These are phyloP conservation scores for Gavia stellata DNA, from an alignment of 2,113 vertebrate species.

Conservation along the genomic window DNA sequence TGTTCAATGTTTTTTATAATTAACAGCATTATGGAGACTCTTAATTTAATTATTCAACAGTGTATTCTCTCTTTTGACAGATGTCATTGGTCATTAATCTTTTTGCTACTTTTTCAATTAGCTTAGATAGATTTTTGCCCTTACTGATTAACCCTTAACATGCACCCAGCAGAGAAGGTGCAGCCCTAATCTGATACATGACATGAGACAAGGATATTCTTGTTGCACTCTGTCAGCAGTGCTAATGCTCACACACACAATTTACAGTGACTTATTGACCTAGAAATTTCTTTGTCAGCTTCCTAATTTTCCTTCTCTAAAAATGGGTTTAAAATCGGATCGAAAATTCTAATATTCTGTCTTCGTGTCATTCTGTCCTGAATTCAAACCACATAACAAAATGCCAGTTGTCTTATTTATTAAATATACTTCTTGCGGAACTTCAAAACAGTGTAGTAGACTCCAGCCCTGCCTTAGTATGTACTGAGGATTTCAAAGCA, in stretches of 20 bases:
- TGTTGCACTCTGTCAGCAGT: background rate
- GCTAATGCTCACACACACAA: background rate
- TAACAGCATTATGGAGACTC: background rate
- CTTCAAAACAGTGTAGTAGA: background rate
- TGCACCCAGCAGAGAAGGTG: background rate
- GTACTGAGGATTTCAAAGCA: background rate
- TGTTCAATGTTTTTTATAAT: background rate
- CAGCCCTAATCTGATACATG: background rate
- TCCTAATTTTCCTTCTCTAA: background rate
- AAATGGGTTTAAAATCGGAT: background rate
- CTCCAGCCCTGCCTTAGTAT: background rate
- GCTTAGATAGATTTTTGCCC: background rate
- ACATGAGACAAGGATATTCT: background rate
- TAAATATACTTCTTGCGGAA: background rate
- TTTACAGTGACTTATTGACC: background rate
- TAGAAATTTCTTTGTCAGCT: background rate
- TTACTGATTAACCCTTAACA: background rate
- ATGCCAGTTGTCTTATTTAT: background rate
- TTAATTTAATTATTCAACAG: constrained; percentile 32
- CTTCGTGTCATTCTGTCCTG: background rate
- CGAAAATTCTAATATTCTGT: background rate
- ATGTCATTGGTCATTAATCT: constrained; percentile 21
- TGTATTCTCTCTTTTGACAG: constrained; percentile 16
- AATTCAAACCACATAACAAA: background rate
- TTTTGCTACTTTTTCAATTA: background rate